Evolutionary conservation across 2,888 invertebrate genomes (phyloP).

Genomic region (Magallana nippona): DNA sequence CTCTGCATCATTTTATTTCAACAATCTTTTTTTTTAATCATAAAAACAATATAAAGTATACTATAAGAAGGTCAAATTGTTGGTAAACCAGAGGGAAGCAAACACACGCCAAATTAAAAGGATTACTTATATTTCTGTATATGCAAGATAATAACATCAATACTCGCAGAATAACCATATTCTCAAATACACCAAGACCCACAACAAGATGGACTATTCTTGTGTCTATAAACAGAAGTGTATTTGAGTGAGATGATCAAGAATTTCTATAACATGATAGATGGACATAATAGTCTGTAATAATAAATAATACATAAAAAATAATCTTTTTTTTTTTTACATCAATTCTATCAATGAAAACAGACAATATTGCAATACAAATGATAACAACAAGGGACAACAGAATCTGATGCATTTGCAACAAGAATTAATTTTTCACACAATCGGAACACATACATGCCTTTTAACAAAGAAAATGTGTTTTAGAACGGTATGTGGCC

Average conservation of each 20-base stretch:
- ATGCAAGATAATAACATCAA: not conserved
- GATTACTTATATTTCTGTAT: not conserved
- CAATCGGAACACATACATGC: not conserved
- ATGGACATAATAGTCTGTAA: not conserved
- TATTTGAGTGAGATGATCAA: too few relatives aligned
- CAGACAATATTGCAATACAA: slow-evolving; percentile 21
- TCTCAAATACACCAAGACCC: not conserved
- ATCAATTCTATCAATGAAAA: slow-evolving; percentile 2
- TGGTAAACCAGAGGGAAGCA: not conserved
- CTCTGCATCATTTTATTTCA: not conserved
- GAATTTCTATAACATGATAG: too few relatives aligned
- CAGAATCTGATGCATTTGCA: not conserved
- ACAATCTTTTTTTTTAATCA: not conserved
- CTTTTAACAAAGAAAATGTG: not conserved
- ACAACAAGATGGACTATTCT: not conserved
- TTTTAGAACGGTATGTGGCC: not conserved
- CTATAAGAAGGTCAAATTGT: not conserved
- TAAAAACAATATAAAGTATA: slow-evolving; percentile 6
- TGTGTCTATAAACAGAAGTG: too few relatives aligned
- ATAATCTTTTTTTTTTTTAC: not conserved
- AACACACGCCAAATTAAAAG: not conserved
- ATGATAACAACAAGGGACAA: slow-evolving; percentile 8
- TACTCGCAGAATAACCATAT: not conserved
- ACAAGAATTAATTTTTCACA: not conserved
- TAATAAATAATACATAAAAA: slow-evolving; percentile 14